Evolutionary conservation across 2,113 vertebrate species (phyloP).

Genomic region (mouse (Mus musculus)): DNA sequence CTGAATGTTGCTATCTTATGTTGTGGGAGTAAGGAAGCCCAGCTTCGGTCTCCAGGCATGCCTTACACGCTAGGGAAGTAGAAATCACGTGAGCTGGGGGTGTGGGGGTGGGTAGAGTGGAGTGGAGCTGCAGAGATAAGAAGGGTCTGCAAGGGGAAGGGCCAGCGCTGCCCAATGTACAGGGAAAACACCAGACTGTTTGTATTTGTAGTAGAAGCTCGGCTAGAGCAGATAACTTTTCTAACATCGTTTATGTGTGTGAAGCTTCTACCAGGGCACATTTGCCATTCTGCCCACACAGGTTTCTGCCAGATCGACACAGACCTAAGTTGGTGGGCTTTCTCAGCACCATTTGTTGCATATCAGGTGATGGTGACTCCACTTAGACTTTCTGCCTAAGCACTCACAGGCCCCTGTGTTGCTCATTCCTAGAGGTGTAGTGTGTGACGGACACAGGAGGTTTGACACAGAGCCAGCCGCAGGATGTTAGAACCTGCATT

Average conservation of each 20-base stretch:
- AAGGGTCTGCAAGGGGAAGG: not conserved
- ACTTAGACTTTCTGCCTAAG: not conserved
- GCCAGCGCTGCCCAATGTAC: not conserved
- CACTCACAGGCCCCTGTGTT: not conserved
- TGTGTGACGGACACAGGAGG: not conserved
- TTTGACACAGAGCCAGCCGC: not conserved
- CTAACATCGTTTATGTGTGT: not conserved
- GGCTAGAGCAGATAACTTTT: constrained; percentile 5
- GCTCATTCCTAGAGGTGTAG: not conserved
- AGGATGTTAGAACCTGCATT: not conserved
- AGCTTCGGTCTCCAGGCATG: not conserved
- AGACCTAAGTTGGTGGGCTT: not conserved
- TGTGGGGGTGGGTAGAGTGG: too few species aligned
- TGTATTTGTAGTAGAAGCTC: not conserved
- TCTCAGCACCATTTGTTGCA: not conserved
- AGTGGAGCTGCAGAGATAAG: not conserved
- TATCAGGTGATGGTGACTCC: not conserved
- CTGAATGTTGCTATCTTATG: not conserved
- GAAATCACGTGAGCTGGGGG: not conserved
- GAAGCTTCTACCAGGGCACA: not conserved
- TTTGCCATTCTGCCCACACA: not conserved
- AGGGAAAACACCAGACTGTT: not conserved
- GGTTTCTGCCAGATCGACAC: not conserved
- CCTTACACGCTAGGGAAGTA: not conserved
- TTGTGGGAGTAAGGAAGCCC: not conserved